A percentile compares a stretch with the other conserved stretches of the same genome.
These are phyloP conservation scores for Gortyna flavago DNA, from an alignment of 2,888 invertebrate genomes.

Conservation along the genomic window DNA sequence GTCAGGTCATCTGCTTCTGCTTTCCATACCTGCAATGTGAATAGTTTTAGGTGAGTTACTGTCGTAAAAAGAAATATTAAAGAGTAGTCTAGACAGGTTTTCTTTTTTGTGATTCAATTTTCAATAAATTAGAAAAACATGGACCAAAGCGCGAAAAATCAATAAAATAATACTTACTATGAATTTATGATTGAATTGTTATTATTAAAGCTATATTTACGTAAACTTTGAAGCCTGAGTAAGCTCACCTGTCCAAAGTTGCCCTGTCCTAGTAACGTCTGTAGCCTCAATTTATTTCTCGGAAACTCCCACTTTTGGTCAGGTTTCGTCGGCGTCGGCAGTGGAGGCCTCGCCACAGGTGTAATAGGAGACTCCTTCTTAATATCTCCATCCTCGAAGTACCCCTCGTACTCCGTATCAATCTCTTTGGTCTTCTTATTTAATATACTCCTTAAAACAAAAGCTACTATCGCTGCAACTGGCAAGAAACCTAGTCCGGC, in stretches of 20 bases:
- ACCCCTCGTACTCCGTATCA: constrained; percentile 91
- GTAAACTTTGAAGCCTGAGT: background rate
- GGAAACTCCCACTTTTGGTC: constrained; percentile 94
- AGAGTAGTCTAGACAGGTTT: too few species aligned
- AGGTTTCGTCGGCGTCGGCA: constrained; percentile 88
- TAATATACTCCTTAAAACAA: constrained; percentile 89
- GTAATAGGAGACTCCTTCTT: constrained; percentile 89
- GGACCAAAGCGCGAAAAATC: background rate
- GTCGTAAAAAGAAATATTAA: background rate
- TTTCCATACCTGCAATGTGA: constrained; percentile 92
- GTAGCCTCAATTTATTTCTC: constrained; percentile 93
- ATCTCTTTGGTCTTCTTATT: constrained; percentile 89
- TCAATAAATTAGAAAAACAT: background rate
- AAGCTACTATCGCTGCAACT: constrained; percentile 89
- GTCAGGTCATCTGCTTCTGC: constrained; percentile 95
- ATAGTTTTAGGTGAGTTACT: background rate
- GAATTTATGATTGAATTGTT: background rate
- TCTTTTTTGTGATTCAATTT: background rate
- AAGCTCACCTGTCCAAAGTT: constrained; percentile 93
- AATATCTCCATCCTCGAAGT: constrained; percentile 90
- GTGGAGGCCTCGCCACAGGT: constrained; percentile 89
- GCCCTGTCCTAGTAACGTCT: constrained; percentile 95
- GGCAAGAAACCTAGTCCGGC: constrained; percentile 91
- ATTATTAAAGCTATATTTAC: too few species aligned
- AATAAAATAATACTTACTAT: background rate